A percentile compares a stretch with the other conserved stretches of the same genome.
These are phyloP conservation scores for Papilio aristodemus DNA, from an alignment of 1,140 invertebrate species.

Conservation along the genomic window DNA sequence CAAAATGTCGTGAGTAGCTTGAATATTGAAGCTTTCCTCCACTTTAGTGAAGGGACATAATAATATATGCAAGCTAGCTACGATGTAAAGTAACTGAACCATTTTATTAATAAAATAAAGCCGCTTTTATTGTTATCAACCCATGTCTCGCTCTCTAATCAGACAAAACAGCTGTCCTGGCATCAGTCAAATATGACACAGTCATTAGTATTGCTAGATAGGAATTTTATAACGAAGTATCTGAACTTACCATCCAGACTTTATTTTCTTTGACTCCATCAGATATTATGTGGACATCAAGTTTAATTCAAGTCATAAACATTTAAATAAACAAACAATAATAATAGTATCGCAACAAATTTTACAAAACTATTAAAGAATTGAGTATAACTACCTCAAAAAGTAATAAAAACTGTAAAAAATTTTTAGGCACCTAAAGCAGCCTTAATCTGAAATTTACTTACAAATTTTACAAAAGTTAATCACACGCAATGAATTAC, in stretches of 20 bases:
- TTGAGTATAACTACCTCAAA: no score
- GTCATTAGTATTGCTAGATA: constrained; percentile 1
- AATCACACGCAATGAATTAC: no score
- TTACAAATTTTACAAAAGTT: background rate
- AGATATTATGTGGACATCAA: background rate
- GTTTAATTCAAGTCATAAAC: no score
- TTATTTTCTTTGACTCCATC: no score
- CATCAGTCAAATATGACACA: background rate
- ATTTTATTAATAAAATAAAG: constrained; percentile 57
- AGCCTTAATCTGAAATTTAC: no score
- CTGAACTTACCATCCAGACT: background rate
- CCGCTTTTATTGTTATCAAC: constrained; percentile 49
- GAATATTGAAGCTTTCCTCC: constrained; percentile 99
- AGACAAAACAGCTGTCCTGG: constrained; percentile 24
- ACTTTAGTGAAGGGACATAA: constrained; percentile 99
- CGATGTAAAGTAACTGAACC: constrained; percentile 77
- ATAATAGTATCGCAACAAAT: no score
- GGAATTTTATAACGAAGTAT: background rate
- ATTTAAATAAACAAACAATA: no score
- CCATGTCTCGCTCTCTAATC: constrained; percentile 46
- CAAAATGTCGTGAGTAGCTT: constrained; percentile 98
- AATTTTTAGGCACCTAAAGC: background rate
- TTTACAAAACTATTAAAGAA: no score
- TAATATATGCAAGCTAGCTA: constrained; percentile 89
- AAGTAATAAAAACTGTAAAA: no score